Base-by-base conservation (phyloP, 2,888 invertebrate species). In the Stegophylla sp. region DNA sequence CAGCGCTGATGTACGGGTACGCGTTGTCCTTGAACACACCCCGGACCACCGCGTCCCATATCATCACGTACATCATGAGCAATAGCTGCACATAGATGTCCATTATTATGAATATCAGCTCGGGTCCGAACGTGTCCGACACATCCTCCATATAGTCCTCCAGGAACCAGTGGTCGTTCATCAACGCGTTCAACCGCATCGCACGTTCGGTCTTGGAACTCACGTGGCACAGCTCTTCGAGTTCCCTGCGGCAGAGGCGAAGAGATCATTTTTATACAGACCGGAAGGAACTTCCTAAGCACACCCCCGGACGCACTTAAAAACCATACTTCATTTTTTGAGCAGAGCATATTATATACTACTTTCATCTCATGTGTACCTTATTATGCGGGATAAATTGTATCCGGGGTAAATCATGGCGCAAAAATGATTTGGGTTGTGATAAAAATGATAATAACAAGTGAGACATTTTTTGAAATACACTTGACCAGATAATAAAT, bases 81-180 rank as follows among this genome's bases (percentile, higher is more conserved):
- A 83, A 69, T 3, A 83, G 56, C 48, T 83, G 83, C 23, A 82
- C 64, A 41, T 83, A 83, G 26, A 83, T 83, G 17, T 83, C 83
- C 71, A 83, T 64, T 69, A 82, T 83, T 1, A 69, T 74, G 13
- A 83, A 53, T 20, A 82, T 34, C n/a, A 82, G 28, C 34, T 83
- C 82, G 2, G 82, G 34, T 9, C 82, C 82, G 34, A 83, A 83
- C 15, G 82, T 82, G 3, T 82, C 48, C 0, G 82, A 77, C 45
- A 83, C 64, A 23, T 63, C 51, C 53, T 82, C 82, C 59, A 82
- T 61, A 26, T 73, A 83, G 56, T 83, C 76, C 3, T 82, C 75
- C 10, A 82, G 56, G 64, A 72, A 83, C 83, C 83, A 83, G n/a
- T 83, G 83, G 13, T 82, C 71, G 43, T 82, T 69, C 82, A 82